Base-by-base conservation (phyloP, 2,113 vertebrate genomes). In the Naja naja region DNA sequence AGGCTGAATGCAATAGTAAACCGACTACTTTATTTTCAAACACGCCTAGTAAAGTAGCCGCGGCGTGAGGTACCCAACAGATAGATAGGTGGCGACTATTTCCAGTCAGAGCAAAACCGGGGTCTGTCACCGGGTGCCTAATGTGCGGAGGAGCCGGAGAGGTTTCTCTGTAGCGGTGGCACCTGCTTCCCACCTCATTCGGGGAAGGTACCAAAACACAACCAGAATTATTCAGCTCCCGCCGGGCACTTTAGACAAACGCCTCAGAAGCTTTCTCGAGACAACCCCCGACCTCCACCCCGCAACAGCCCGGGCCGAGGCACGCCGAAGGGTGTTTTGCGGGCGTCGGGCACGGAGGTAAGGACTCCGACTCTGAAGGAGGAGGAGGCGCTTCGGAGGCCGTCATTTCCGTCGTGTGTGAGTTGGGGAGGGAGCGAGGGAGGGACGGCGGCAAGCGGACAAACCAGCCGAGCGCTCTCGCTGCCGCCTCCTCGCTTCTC, bases 361-460 rank as follows among this genome's bases (percentile, higher is more conserved):
- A 39, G 43, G 53, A 30, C 52, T 58, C 45, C 18, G 91, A 25
- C 52, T 5, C 1, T 16, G 92, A 14, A 58, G 87, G 74, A 91
- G 95, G 89, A 91, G 95, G 95, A 95, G 95, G 93, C 30, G 16
- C 92, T 90, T 93, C 91, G 43, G 54, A 91, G 91, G 91, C 92
- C 95, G 95, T 95, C 95, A 95, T 95, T 95, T 95, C 95, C 95
- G 95, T 92, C 92, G 94, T 87, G 95, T 93, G 90, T 88, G 89
- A 74, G 55, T 9, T 47, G 39, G 92, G 93, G 92, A 91, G 94
- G 90, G 92, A 74, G 90, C 90, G 91, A 60, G 90, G 94, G 88
- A 89, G 54, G 88, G 88, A 34, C 53, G 88, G 88, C 53, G 91
- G 58, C 53, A 85, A 89, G 91, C 86, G 27, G 30, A 30, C 64